These are phyloP conservation scores for Tenthredo distinguenda DNA, from an alignment of 2,888 invertebrate genomes.

Conservation along the genomic window DNA sequence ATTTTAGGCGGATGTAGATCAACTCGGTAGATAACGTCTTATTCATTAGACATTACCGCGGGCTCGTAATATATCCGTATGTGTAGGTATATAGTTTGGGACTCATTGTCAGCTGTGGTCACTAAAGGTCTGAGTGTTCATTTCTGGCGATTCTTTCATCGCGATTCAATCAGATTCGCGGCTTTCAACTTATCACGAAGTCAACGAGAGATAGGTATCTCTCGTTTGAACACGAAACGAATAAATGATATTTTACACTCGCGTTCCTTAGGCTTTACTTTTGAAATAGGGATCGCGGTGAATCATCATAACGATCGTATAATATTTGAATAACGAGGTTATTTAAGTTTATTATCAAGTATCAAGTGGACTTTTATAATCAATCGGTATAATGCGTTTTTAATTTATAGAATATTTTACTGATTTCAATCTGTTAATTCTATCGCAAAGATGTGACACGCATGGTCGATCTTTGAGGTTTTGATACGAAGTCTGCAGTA, in stretches of 20 bases:
- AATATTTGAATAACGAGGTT: neutral
- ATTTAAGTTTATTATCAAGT: neutral
- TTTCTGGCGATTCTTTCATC: neutral
- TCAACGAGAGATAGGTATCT: neutral
- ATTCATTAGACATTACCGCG: slow-evolving; percentile 8
- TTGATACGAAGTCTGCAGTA: neutral
- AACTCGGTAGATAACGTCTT: slow-evolving; percentile 22
- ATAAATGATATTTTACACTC: neutral
- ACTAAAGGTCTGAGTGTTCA: neutral
- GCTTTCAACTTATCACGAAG: neutral
- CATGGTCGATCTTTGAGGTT: neutral
- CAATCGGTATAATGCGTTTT: neutral
- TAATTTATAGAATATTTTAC: neutral
- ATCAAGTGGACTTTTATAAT: neutral
- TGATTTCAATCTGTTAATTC: neutral
- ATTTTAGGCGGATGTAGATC: slow-evolving; percentile 14
- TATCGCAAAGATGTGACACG: neutral
- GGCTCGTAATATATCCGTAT: neutral
- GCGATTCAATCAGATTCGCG: neutral
- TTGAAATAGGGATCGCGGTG: neutral
- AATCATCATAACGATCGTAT: neutral
- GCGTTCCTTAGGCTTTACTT: neutral
- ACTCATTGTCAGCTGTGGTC: neutral
- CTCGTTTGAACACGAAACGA: neutral
- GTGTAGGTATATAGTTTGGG: neutral